Percentiles rank a stretch among this genome's conserved stretches.
Evolutionary conservation across 1,140 invertebrate species (phyloP).

Genomic region (Anoplophora glabripennis): DNA sequence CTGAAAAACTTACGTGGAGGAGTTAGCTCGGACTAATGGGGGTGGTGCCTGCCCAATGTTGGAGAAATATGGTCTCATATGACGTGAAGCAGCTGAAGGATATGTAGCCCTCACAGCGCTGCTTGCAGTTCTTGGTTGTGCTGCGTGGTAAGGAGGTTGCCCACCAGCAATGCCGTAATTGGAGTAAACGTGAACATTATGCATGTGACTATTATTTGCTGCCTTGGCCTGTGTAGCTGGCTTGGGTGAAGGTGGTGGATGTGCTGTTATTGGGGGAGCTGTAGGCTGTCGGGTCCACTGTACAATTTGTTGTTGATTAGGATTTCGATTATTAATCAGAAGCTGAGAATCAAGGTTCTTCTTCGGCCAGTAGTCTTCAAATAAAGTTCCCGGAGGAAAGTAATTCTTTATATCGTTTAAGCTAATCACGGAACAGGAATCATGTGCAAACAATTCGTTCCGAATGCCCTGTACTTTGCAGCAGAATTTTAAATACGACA

Average conservation of each 20-base stretch:
- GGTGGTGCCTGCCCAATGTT: constrained; percentile 52
- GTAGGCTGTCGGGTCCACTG: constrained; percentile 62
- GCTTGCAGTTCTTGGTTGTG: constrained; percentile 36
- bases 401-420: constrained; percentile 86
- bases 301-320: constrained; percentile 52
- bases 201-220: constrained; percentile 44
- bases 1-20: constrained; percentile 34
- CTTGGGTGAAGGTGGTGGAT: constrained; percentile 51
- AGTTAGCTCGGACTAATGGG: constrained; percentile 53
- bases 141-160: constrained; percentile 36
- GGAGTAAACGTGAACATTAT: constrained; percentile 36
- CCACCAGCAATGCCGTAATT: constrained; percentile 33
- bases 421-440: constrained; percentile 84
- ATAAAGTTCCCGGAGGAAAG: constrained; percentile 82
- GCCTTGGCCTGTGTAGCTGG: constrained; percentile 52
- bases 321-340: constrained; percentile 57
- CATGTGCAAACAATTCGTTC: constrained; percentile 85
- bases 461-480: constrained; percentile 91
- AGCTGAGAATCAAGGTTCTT: constrained; percentile 77
- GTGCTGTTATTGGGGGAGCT: constrained; percentile 47
- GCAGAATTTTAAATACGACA: constrained; percentile 90
- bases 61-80: constrained; percentile 37
- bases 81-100: constrained; percentile 48
- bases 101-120: constrained; percentile 46
- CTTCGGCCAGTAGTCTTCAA: constrained; percentile 89